A percentile compares a stretch with the other conserved stretches of the same genome.
Evolutionary conservation across 2,113 vertebrate species (phyloP).

Genomic region (Lophura nycthemera): DNA sequence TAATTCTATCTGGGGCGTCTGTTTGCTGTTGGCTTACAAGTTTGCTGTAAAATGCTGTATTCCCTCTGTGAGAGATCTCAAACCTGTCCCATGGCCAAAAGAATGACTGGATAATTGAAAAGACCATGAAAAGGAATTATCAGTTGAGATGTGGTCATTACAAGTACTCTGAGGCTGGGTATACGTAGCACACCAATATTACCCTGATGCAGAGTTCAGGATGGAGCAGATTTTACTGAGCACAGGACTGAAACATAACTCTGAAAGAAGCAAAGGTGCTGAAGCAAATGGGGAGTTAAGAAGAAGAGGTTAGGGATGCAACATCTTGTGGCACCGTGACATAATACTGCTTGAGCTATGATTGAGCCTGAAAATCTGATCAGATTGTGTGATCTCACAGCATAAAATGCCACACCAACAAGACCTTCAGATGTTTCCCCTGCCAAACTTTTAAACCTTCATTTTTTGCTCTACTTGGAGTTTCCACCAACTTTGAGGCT

Average conservation of each 20-base stretch:
- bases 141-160: neutral
- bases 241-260: neutral
- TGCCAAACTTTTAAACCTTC: neutral
- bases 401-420: neutral
- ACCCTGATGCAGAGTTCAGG: neutral
- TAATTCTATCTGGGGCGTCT: neutral
- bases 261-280: neutral
- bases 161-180: neutral
- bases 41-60: neutral
- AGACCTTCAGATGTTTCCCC: neutral
- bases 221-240: neutral
- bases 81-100: neutral
- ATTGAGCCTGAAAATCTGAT: neutral
- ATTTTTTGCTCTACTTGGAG: neutral
- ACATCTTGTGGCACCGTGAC: fast-evolving
- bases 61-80: neutral
- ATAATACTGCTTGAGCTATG: neutral
- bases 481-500: neutral
- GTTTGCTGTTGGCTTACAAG: neutral
- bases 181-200: neutral
- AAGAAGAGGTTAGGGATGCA: neutral
- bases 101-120: neutral
- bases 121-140: neutral
- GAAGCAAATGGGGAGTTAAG: neutral
- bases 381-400: neutral